Base-by-base conservation (phyloP, 2,113 vertebrate species). In the Montifringilla adamsi region DNA sequence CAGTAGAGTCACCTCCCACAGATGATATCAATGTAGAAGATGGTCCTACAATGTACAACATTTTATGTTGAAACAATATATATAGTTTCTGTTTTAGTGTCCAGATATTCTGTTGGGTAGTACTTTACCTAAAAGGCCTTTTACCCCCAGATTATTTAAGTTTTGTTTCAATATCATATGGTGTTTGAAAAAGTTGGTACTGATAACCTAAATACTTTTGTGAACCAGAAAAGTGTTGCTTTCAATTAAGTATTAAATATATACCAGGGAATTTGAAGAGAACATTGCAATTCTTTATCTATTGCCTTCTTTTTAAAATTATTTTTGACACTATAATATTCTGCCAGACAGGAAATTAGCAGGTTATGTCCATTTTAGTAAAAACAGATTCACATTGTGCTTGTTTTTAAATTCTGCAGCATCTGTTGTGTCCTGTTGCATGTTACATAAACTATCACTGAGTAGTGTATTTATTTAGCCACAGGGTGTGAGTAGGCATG, bases 11-110 rank as follows among this genome's bases (percentile, higher is more conserved):
- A 33, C 88, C 92, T 96, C 53, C 59, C 15, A 75, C 56, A 86
- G 85, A 81, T 67, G 10, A 21, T 83, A 86, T n/a, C 79, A 95
- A 0, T 83, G 62, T 67, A 88, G 67, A 85, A 70, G 83, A 28
- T 46, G 59, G 44, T 72, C 30, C 41, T 91, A 23, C 59, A 59
- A 52, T 53, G 15, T 62, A 15, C 26, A 83, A 17, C 13, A 19
- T 87, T 94, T 89, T 84, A n/a, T 93, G 16, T 47, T 92, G 66
- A 87, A 91, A 78, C 27, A 79, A 84, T 73, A 28, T n/a, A n/a
- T 23, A 13, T 53, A 16, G 23, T 86, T 94, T 84, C 83, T 53
- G 43, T 74, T 87, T 58, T 78, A 55, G 7, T 60, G 21, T 76
- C 66, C 62, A 37, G 81, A 89, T 96, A 81, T 33, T 82, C 76